Evolutionary conservation across 1,140 invertebrate genomes (phyloP), one percentile per base, ranked within the genome.

Genomic region (Daktulosphaira vitifoliae): DNA sequence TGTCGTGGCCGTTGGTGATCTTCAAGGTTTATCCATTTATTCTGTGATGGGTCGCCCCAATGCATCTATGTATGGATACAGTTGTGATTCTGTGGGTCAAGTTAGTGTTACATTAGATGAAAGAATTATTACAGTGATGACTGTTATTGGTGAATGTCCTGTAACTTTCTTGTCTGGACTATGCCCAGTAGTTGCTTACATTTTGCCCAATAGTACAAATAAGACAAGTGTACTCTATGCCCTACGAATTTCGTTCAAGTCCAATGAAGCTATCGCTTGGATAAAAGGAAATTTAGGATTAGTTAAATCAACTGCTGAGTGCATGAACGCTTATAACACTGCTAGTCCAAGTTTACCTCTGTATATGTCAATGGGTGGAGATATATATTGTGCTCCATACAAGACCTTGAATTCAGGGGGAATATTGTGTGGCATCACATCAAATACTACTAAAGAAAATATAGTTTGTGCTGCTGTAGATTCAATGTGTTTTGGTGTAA

Each of bases 381-480:
- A 38, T 8, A 8, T 56, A 8, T 38, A 33, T 20, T 42, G 2
- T 15, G 38, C 53, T n/a, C 65, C 37, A 6, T 22, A 66, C n/a
- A 13, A 25, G 1, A 20, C 22, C 0, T 1, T 23, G 1, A 51
- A 42, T 15, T 51, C 39, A 2, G 18, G 42, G 3, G 15, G 20
- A 0, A 38, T 66, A 15, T 13, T 66, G n/a, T 54, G 65, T 7
- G 65, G 53, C 65, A 48, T 66, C 23, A n/a, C 51, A 6, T 23
- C 1, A 3, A 1, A 5, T 22, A 56, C 18, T 13, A n/a, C 37
- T 1, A 20, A 8, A 7, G 38, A 13, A 1, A 37, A 56, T 16
- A 3, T 54, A 26, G 39, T 46, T 18, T 9, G 15, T 5, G 26
- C 50, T 0, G 50, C 51, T n/a, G 50, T 52, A 3, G 50, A 52